phyloP scores from a whole-genome alignment of 2,888 invertebrate genomes.

The Limnephilus rhombicus region DNA sequence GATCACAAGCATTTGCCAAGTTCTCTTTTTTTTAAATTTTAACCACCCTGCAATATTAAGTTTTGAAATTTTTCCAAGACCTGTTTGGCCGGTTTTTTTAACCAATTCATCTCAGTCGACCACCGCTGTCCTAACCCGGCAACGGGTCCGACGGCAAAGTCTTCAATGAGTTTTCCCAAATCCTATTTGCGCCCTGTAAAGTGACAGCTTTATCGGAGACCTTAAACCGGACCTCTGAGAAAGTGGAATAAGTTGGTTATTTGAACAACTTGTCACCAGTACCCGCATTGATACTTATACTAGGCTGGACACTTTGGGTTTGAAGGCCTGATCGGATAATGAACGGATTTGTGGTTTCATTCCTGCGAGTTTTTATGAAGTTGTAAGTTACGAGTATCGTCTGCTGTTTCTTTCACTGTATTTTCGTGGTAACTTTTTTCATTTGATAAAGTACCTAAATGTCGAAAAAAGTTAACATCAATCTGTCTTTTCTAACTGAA shows the following conservation, averaged over 20 bases:
- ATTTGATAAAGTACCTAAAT: background rate
- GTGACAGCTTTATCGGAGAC: background rate
- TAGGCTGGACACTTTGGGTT: background rate
- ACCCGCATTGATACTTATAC: background rate
- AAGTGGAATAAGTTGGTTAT: background rate
- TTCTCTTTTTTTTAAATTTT: background rate
- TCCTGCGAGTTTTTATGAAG: background rate
- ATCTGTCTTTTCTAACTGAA: background rate
- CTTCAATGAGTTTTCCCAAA: background rate
- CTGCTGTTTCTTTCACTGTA: no score
- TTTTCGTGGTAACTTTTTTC: background rate
- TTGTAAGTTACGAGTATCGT: background rate
- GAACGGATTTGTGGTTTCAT: background rate
- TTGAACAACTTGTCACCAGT: background rate
- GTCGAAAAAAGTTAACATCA: background rate
- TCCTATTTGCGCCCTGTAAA: background rate
- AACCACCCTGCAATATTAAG: background rate
- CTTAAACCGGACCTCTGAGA: background rate
- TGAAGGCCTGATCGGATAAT: background rate
- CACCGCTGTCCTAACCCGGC: background rate
- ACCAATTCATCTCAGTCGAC: background rate
- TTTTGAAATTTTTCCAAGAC: no score
- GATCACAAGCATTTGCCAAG: no score
- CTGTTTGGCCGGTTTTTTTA: background rate
- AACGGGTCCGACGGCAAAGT: background rate